These are phyloP conservation scores for Sitta carolinensis DNA, from an alignment of 2,797 vertebrate genomes.

Conservation along the genomic window DNA sequence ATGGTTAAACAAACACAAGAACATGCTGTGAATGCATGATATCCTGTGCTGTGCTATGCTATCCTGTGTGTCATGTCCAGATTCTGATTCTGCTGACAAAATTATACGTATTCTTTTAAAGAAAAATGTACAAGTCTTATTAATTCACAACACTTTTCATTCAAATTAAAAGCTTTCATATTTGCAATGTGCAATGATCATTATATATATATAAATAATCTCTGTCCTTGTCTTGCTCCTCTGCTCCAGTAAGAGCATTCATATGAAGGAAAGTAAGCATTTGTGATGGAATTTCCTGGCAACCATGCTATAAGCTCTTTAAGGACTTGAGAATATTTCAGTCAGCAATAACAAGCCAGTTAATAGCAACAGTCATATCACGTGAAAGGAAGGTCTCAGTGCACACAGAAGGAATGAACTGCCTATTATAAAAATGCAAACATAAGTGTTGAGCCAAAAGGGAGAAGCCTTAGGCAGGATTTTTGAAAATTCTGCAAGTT, in stretches of 20 bases:
- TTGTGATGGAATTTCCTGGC: not conserved
- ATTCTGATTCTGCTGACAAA: not conserved
- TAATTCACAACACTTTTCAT: not conserved
- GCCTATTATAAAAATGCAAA: not conserved
- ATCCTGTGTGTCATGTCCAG: fast-evolving
- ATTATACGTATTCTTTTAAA: not conserved
- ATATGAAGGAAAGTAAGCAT: not conserved
- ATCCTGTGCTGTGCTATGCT: not conserved
- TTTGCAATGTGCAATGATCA: not conserved
- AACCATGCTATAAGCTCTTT: not conserved
- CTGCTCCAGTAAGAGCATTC: not conserved
- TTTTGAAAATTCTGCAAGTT: not conserved
- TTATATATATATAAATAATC: not conserved
- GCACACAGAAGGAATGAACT: not conserved
- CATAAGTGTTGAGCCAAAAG: not conserved
- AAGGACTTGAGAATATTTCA: not conserved
- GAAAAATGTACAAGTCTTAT: not conserved
- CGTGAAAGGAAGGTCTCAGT: not conserved
- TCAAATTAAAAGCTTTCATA: not conserved
- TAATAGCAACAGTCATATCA: not conserved
- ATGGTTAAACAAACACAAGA: not conserved
- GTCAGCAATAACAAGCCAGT: not conserved
- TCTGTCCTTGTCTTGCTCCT: not conserved
- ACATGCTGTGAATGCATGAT: not conserved
- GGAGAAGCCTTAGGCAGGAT: not conserved